These are phyloP conservation scores for Uloborus diversus DNA, from an alignment of 1,140 invertebrate species.

Conservation along the genomic window DNA sequence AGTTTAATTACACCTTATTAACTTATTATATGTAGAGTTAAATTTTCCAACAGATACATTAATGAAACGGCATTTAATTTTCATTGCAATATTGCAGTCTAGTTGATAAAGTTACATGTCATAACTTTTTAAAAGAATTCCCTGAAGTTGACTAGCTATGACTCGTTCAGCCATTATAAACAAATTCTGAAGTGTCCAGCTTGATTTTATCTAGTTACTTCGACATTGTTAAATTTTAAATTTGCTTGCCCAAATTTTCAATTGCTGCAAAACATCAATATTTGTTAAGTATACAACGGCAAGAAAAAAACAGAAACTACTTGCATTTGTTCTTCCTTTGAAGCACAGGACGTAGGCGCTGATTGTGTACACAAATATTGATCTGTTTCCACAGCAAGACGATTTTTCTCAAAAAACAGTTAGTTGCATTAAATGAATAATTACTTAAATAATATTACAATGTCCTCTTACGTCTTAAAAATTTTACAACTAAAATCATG, in stretches of 20 bases:
- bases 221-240: not conserved
- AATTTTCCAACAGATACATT: too few relatives aligned
- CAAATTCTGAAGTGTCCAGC: not conserved
- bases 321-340: not conserved
- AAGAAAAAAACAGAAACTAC: not conserved
- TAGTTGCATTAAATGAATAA: not conserved
- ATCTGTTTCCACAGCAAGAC: not conserved
- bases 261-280: not conserved
- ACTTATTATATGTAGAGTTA: too few relatives aligned
- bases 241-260: not conserved
- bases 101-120: not conserved
- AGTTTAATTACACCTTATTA: too few relatives aligned
- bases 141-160: not conserved
- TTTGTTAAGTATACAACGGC: not conserved
- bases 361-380: not conserved
- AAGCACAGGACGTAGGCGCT: not conserved
- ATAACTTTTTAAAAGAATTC: not conserved
- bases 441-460: not conserved
- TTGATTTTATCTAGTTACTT: not conserved
- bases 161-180: not conserved
- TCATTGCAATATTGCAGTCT: not conserved
- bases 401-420: not conserved
- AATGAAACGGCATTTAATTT: too few relatives aligned
- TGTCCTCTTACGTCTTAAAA: too few relatives aligned
- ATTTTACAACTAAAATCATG: too few relatives aligned